Evolutionary conservation across 2,113 vertebrate species (phyloP).

Genomic region (Apteryx mantelli): DNA sequence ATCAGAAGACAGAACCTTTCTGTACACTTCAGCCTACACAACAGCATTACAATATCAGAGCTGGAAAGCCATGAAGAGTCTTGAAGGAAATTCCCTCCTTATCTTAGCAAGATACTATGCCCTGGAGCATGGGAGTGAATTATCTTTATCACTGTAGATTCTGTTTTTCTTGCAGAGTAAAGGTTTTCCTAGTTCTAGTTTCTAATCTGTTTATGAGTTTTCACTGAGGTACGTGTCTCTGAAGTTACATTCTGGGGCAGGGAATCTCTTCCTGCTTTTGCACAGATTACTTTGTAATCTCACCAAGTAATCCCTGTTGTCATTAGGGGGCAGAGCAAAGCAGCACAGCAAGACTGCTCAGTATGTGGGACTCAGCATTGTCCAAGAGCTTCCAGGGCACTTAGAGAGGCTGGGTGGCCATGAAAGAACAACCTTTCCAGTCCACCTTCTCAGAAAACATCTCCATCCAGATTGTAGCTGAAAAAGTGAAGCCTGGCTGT

Average conservation of each 20-base stretch:
- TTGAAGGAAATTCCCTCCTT: constrained; percentile 45
- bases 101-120: not conserved
- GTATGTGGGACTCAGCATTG: not conserved
- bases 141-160: not conserved
- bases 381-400: not conserved
- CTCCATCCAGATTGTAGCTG: not conserved
- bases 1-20: constrained; percentile 1
- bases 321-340: not conserved
- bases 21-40: not conserved
- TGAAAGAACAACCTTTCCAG: not conserved
- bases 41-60: not conserved
- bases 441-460: not conserved
- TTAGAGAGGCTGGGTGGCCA: not conserved
- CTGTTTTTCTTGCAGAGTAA: not conserved
- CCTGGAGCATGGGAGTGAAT: constrained; percentile 16
- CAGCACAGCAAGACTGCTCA: not conserved
- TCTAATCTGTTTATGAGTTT: not conserved
- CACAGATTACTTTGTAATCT: not conserved
- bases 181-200: not conserved
- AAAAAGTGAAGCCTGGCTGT: not conserved
- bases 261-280: not conserved
- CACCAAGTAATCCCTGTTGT: not conserved
- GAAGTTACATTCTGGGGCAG: not conserved
- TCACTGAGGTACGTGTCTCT: not conserved
- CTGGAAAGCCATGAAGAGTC: not conserved